These are phyloP conservation scores for Gonatopus flavifemur DNA, from an alignment of 1,140 invertebrate species.

Conservation along the genomic window DNA sequence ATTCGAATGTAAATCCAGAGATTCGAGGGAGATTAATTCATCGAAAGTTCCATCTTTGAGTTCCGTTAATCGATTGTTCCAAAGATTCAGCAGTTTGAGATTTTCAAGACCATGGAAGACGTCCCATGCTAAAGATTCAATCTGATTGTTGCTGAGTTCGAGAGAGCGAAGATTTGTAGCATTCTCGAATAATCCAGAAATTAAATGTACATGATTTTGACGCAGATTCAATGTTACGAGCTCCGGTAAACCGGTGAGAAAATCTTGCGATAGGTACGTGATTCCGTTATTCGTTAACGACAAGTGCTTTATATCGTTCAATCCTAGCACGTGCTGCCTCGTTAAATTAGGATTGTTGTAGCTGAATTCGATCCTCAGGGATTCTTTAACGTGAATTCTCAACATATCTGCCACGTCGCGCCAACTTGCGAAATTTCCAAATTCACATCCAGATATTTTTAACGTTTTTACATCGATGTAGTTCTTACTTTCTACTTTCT, in stretches of 20 bases:
- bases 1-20: constrained; percentile 66
- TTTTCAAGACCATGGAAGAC: constrained; percentile 63
- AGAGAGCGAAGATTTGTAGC: constrained; percentile 61
- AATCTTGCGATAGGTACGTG: constrained; percentile 60
- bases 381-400: too few species aligned
- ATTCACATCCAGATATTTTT: too few species aligned
- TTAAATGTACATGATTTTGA: constrained; percentile 59
- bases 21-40: constrained; percentile 60
- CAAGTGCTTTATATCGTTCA: constrained; percentile 56
- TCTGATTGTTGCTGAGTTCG: constrained; percentile 65
- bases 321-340: constrained; percentile 58
- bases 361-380: too few species aligned
- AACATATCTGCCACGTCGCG: too few species aligned
- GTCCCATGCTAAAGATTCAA: constrained; percentile 60
- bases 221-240: constrained; percentile 63
- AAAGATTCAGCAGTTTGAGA: constrained; percentile 63
- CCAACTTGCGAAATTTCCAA: too few species aligned
- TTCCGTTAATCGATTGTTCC: constrained; percentile 65
- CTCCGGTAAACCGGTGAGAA: constrained; percentile 62
- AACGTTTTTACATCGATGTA: too few species aligned
- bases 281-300: constrained; percentile 57
- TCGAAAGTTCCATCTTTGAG: constrained; percentile 63
- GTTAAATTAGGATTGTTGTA: constrained; percentile 54
- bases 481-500: too few species aligned
- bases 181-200: constrained; percentile 29